These are phyloP conservation scores for Machaerirhynchus nigripectus DNA, from an alignment of 2,113 vertebrate species.

Conservation along the genomic window DNA sequence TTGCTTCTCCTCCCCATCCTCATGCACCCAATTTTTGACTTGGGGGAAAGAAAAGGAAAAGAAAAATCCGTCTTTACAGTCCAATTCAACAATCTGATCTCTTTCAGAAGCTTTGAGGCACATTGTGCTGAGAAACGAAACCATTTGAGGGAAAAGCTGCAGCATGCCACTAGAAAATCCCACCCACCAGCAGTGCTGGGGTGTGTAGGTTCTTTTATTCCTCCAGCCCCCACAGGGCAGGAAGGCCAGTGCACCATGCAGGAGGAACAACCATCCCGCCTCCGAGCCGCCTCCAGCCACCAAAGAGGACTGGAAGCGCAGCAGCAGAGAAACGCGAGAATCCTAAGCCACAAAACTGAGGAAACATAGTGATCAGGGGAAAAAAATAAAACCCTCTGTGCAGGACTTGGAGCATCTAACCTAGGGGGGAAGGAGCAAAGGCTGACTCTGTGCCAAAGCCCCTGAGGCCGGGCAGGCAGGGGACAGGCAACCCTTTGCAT, in stretches of 20 bases:
- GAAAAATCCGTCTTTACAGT: background rate
- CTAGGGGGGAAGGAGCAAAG: background rate
- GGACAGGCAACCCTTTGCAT: background rate
- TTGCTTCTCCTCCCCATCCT: background rate
- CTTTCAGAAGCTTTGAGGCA: background rate
- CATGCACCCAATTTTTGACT: background rate
- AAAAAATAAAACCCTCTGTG: background rate
- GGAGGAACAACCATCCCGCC: background rate
- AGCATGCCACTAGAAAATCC: background rate
- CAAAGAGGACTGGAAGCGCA: fast-evolving
- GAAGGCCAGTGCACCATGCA: background rate
- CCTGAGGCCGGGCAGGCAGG: background rate
- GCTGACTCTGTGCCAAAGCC: background rate
- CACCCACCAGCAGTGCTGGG: background rate
- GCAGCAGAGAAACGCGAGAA: background rate
- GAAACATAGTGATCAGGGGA: fast-evolving
- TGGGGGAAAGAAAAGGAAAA: fast-evolving
- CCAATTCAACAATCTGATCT: background rate
- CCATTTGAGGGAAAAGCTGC: background rate
- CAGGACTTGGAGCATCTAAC: background rate
- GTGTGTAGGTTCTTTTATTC: background rate
- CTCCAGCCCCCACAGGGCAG: background rate
- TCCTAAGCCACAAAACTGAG: background rate
- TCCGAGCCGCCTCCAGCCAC: background rate
- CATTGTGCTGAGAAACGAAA: background rate